phyloP scores from a whole-genome alignment of 1,140 invertebrate species.

The Lordiphosa stackelbergi region DNA sequence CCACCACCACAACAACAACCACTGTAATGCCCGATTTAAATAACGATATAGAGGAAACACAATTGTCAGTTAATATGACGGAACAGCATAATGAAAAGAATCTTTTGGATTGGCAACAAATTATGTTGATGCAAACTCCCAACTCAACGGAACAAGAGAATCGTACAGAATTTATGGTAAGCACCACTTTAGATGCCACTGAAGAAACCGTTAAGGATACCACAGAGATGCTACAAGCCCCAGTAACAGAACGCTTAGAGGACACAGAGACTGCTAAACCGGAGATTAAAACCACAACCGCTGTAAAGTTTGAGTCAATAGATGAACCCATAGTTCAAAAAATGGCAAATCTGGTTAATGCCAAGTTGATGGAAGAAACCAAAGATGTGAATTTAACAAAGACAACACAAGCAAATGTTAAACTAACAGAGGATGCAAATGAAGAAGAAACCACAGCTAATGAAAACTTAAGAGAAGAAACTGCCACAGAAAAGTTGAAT shows the following conservation, averaged over 20 bases:
- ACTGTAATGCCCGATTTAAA: conserved; percentile 20
- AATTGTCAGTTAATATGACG: conserved; percentile 23
- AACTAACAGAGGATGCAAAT: background rate
- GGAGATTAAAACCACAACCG: conserved; percentile 2
- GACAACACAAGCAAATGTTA: too few species aligned
- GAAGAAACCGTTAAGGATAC: conserved; percentile 39
- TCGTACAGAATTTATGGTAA: conserved; percentile 39
- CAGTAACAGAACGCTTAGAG: background rate
- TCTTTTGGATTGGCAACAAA: conserved; percentile 67
- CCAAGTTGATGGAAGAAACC: conserved; percentile 5
- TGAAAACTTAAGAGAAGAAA: too few species aligned
- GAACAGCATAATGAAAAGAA: conserved; percentile 54
- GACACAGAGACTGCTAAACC: background rate
- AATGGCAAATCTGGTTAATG: conserved; percentile 7
- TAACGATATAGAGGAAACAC: conserved; percentile 46
- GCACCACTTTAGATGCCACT: conserved; percentile 54
- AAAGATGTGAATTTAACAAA: too few species aligned
- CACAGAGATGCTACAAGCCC: conserved; percentile 16
- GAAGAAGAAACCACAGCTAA: background rate
- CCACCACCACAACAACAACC: conserved; percentile 7
- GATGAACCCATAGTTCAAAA: conserved; percentile 23
- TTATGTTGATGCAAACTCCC: conserved; percentile 41
- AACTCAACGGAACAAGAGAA: conserved; percentile 26
- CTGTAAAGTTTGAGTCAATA: background rate
- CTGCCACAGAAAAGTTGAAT: background rate